Evolutionary conservation across 1,140 invertebrate species (phyloP).

Genomic region (Drosophila burlai): DNA sequence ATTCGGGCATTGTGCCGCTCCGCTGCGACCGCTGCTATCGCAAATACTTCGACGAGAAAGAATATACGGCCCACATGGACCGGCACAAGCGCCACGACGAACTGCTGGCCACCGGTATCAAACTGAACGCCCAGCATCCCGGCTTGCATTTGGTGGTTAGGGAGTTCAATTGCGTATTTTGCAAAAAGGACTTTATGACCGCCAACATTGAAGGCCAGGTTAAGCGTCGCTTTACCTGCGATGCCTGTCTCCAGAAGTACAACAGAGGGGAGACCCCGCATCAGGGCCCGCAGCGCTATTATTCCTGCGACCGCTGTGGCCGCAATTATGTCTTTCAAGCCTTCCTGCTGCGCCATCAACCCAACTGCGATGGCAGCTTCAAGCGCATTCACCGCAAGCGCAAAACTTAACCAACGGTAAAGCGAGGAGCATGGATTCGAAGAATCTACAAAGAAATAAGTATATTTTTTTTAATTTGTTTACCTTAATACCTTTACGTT

Average conservation of each 20-base stretch:
- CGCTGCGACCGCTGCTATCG: constrained; percentile 76
- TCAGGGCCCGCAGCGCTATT: constrained; percentile 68
- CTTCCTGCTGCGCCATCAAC: constrained; percentile 74
- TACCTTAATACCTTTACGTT: not conserved
- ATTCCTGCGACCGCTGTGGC: constrained; percentile 72
- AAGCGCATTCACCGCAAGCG: constrained; percentile 56
- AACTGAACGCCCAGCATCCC: constrained; percentile 59
- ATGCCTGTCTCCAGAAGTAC: constrained; percentile 78
- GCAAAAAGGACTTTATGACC: constrained; percentile 70
- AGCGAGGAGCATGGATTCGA: not conserved
- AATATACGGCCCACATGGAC: constrained; percentile 69
- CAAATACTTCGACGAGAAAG: constrained; percentile 74
- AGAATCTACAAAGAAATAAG: too few relatives aligned
- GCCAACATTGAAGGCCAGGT: constrained; percentile 76
- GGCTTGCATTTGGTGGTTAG: constrained; percentile 79
- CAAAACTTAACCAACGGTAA: constrained; percentile 10
- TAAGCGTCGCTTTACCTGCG: constrained; percentile 80
- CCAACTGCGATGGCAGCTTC: constrained; percentile 76
- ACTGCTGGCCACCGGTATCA: constrained; percentile 61
- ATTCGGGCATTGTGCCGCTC: constrained; percentile 63
- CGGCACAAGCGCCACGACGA: constrained; percentile 77
- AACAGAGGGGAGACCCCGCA: constrained; percentile 71
- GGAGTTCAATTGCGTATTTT: constrained; percentile 78
- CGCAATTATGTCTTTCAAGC: constrained; percentile 78
- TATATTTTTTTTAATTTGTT: not conserved